These are phyloP conservation scores for Maconellicoccus hirsutus DNA, from an alignment of 1,140 invertebrate genomes.

Conservation along the genomic window DNA sequence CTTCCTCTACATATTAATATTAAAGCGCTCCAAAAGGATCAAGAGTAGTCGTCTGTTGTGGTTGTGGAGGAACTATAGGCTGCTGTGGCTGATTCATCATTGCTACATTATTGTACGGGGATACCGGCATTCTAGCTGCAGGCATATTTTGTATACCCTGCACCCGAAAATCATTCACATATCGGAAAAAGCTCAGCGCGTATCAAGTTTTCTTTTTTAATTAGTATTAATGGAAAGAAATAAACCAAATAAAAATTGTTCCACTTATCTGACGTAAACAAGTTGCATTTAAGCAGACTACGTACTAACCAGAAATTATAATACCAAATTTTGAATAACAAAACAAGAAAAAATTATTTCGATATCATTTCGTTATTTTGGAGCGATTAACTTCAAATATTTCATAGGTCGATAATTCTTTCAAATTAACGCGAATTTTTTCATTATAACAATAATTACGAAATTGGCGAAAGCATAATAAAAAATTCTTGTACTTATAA, in stretches of 20 bases:
- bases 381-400: too few species aligned
- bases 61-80: conserved; percentile 14
- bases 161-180: conserved; percentile 18
- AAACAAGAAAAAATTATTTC: too few species aligned
- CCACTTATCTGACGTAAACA: background rate
- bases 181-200: background rate
- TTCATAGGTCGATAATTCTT: too few species aligned
- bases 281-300: background rate
- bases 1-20: background rate
- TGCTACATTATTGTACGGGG: conserved; percentile 13
- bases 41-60: conserved; percentile 7
- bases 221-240: too few species aligned
- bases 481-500: too few species aligned
- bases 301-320: too few species aligned
- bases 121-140: conserved; percentile 6
- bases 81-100: conserved; percentile 12
- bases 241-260: background rate
- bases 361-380: too few species aligned
- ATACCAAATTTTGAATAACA: too few species aligned
- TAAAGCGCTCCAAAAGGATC: conserved; percentile 18
- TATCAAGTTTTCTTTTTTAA: background rate
- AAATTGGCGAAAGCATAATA: too few species aligned
- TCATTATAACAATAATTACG: too few species aligned
- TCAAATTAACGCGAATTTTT: too few species aligned
- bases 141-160: conserved; percentile 15